Conservation (phyloP, 30 jellyfish, hydroid and myxozoan genomes). For the Cassiopea andromeda region DNA sequence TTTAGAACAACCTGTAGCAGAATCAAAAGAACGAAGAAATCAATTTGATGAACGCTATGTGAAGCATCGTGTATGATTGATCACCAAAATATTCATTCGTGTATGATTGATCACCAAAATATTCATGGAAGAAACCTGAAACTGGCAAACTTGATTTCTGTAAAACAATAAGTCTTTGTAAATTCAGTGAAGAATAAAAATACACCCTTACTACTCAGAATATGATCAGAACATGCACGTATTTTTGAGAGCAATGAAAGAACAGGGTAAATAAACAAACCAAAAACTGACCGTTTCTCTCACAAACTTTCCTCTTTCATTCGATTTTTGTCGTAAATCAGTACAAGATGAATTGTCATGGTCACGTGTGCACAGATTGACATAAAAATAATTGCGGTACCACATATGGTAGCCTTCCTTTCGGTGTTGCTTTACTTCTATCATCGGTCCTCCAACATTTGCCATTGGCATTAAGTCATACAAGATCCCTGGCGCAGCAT, state of each 20-base stretch:
- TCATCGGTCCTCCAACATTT: slow-evolving; percentile 88
- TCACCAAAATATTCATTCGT: too few relatives aligned
- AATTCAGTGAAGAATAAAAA: too few relatives aligned
- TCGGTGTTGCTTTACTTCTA: slow-evolving; percentile 59
- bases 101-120: too few relatives aligned
- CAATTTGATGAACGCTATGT: too few relatives aligned
- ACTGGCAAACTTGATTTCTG: too few relatives aligned
- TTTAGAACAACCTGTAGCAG: slow-evolving; percentile 49
- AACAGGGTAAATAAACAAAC: neutral
- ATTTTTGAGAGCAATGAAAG: neutral
- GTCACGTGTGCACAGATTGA: slow-evolving; percentile 79
- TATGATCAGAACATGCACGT: neutral
- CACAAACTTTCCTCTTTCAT: slow-evolving; percentile 48
- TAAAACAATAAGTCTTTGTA: too few relatives aligned
- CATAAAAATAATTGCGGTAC: slow-evolving; percentile 66
- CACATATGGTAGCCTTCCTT: slow-evolving; percentile 30
- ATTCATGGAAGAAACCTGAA: too few relatives aligned
- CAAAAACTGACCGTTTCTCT: slow-evolving; percentile 40
- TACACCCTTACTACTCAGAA: too few relatives aligned
- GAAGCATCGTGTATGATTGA: too few relatives aligned
- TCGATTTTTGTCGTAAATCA: slow-evolving; percentile 13
- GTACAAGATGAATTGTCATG: slow-evolving; percentile 92
- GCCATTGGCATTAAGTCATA: slow-evolving; percentile 89
- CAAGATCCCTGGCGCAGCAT: slow-evolving; percentile 68
- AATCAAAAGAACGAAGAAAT: neutral